phyloP scores from a whole-genome alignment of 2,113 vertebrate genomes.

The Benitochromis conjunctus region DNA sequence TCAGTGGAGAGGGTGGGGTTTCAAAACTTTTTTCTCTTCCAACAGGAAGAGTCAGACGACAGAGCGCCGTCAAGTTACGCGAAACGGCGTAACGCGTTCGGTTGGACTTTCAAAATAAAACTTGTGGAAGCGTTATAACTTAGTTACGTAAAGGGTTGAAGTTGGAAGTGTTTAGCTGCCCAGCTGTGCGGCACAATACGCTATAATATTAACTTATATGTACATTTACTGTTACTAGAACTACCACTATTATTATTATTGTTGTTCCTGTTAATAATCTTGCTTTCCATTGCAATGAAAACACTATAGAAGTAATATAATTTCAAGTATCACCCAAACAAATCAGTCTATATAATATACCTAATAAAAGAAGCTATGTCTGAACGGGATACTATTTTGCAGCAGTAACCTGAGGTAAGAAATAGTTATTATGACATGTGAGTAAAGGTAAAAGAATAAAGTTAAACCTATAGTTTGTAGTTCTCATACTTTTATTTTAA shows the following conservation, averaged over 20 bases:
- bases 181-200: not conserved
- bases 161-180: not conserved
- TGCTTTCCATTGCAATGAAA: not conserved
- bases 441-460: not conserved
- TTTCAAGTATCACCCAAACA: not conserved
- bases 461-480: not conserved
- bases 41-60: slow-evolving; percentile 76
- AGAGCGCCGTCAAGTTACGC: not conserved
- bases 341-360: not conserved
- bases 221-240: not conserved
- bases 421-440: not conserved
- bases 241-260: not conserved
- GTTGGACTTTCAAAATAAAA: slow-evolving; percentile 29
- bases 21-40: slow-evolving; percentile 51
- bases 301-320: not conserved
- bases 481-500: not conserved
- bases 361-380: not conserved
- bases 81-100: not conserved
- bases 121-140: not conserved
- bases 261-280: not conserved
- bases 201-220: not conserved
- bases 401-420: not conserved
- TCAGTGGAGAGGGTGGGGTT: slow-evolving; percentile 67
- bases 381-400: fast-evolving
- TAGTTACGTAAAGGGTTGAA: not conserved